Percentiles rank a stretch among this genome's conserved stretches.
phyloP scores from a whole-genome alignment of 2,113 vertebrate species.

The Empidonax traillii region DNA sequence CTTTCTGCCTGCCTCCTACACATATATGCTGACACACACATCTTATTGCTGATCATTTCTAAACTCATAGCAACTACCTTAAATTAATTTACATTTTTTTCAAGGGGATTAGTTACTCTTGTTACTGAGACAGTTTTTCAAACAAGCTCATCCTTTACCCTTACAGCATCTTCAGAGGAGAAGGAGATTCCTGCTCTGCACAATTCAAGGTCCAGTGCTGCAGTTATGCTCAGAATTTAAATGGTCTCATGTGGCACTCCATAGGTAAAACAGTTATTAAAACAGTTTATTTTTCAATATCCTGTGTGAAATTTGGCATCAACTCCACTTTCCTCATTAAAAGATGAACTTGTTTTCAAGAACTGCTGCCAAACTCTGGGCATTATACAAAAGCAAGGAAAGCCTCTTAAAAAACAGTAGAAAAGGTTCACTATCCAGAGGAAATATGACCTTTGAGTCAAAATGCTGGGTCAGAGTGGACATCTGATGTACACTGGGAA shows the following conservation, averaged over 20 bases:
- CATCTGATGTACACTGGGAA: neutral
- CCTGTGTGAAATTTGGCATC: neutral
- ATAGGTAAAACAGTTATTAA: constrained; percentile 11
- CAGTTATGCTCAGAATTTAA: neutral
- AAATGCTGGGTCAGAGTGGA: neutral
- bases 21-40: rapidly evolving
- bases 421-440: neutral
- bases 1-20: neutral
- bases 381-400: neutral
- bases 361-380: neutral
- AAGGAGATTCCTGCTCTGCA: neutral
- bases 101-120: neutral
- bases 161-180: neutral
- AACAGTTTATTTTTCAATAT: constrained; percentile 33
- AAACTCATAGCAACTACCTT: neutral
- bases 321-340: neutral
- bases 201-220: neutral
- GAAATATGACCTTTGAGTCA: neutral
- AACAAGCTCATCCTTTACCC: neutral
- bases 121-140: neutral
- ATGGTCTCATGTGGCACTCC: neutral
- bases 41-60: neutral
- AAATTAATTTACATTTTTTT: neutral
- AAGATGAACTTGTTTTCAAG: neutral
- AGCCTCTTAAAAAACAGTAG: neutral